Percentiles rank a stretch among this genome's conserved stretches.
These are phyloP conservation scores for Rhynchomys soricoides DNA, from an alignment of 2,113 vertebrate genomes.

Conservation along the genomic window DNA sequence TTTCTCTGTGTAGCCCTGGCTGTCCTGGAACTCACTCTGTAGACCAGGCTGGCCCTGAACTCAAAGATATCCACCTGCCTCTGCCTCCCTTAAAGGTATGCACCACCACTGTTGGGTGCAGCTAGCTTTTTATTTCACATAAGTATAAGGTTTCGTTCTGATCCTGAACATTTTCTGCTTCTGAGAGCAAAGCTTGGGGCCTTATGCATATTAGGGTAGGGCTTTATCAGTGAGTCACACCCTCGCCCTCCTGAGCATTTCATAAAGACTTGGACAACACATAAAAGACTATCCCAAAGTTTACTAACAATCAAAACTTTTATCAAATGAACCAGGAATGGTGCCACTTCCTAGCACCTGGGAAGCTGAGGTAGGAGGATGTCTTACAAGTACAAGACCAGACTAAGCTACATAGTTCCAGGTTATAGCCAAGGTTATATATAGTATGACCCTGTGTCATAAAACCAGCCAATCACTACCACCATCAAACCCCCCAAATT, in stretches of 20 bases:
- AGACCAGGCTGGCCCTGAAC: neutral
- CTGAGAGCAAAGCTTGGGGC: neutral
- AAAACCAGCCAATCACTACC: neutral
- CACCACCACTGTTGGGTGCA: neutral
- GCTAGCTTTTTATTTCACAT: constrained; percentile 35
- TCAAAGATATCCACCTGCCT: neutral
- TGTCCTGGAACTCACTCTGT: neutral
- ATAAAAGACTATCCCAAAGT: constrained; percentile 27
- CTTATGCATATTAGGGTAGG: neutral
- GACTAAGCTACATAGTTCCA: neutral
- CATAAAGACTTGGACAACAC: constrained; percentile 41
- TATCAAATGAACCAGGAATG: neutral
- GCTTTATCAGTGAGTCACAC: neutral
- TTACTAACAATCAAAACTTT: constrained; percentile 51
- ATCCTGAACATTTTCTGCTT: constrained; percentile 7
- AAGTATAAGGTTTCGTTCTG: constrained; percentile 49
- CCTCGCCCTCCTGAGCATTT: neutral
- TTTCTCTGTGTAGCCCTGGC: neutral
- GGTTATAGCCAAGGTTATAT: neutral
- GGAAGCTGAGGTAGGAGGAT: neutral
- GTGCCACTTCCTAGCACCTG: neutral
- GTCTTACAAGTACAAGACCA: neutral
- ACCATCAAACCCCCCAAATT: neutral
- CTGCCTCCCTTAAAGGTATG: neutral
- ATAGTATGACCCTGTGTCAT: neutral